Base-by-base conservation (phyloP, 1,140 invertebrate species). In the Sinella curviseta region DNA sequence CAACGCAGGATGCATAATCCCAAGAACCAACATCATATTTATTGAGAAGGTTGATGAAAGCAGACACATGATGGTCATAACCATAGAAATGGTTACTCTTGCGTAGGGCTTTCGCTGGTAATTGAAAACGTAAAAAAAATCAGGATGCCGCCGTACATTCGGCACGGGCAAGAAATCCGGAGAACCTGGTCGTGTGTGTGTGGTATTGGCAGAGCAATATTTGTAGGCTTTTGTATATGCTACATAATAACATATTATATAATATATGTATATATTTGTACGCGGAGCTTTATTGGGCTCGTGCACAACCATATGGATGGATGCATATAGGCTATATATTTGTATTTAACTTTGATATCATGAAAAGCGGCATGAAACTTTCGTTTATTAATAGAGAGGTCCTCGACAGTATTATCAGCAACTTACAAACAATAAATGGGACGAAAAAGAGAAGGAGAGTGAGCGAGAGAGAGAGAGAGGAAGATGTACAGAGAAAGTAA, bases 401-500 rank as follows among this genome's bases (percentile, higher is more conserved):
- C 26, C 31, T 70, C 12, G 65, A 3, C 4, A 70, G 14, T 33
- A 33, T 70, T 70, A 31, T 70, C 65, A 70, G 31, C 65, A 70
- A 70, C 28, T 70, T 70, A 8, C 65, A 70, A 70, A 70, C 65
- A 70, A 70, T 70, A 70, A 70, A 70, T 30, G 14, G 31, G 31
- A 70, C 20, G 30, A 70, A 60, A 4, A n/a, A 60, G 24, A 26
- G 28, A 70, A 30, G 24, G 31, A 33, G 12, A n/a, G 24, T n/a
- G 57, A 60, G 57, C 20, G 30, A 70, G 24, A 4, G 57, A 60
- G 24, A 26, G 28, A 70, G 4, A 33, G 31, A 33, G 12, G 57
- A 60, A 8, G 57, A 60, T 8, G 24, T 26, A 26, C 57, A 65
- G 14, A 26, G 57, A 65, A 26, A 70, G 31, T 8, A 33, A 2